Base-by-base conservation (phyloP, 2,797 vertebrate species). In the Sebastes matsubarae region DNA sequence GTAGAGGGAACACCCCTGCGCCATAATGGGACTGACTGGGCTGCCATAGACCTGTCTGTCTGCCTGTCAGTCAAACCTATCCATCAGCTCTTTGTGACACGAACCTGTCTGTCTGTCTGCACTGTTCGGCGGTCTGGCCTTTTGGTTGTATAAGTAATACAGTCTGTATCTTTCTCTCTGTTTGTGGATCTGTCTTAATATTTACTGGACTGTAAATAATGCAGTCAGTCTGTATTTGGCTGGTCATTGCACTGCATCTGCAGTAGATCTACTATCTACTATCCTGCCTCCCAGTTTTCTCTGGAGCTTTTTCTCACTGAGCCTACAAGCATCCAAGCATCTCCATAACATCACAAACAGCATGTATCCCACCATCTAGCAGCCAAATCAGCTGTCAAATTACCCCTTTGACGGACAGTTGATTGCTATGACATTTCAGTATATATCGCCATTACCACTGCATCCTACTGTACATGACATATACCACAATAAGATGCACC, bases 1-100 rank as follows among this genome's bases (percentile, higher is more conserved):
- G 95, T 95, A 91, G 95, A 86, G 87, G 94, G 93, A 94, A 94
- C 94, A 94, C 92, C 93, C 94, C 93, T 93, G 92, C 89, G 25
- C 93, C 91, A 94, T 94, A 92, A 94, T 94, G 93, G 92, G 90
- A 88, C 89, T 93, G 92, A 93, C 93, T 93, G 91, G 88, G 92
- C 91, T 94, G 92, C 92, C 89, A 93, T 87, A 91, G 90, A 91
- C 92, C 86, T 91, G 93, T 92, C 93, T 94, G 89, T 93, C 92
- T 92, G 88, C 87, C 88, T 93, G 93, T 92, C 92, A 92, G 68
- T 94, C 92, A 92, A 81, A 89, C 59, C 83, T 82, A 83, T 94
- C 92, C 88, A 87, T 93, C 94, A 90, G 85, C 86, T 91, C 83
- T 74, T 84, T 73, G 77, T 90, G 91, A 89, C 90, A 93, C 84